Evolutionary conservation across 2,113 vertebrate species (phyloP).

Genomic region (Brachyhypopomus gauderio): DNA sequence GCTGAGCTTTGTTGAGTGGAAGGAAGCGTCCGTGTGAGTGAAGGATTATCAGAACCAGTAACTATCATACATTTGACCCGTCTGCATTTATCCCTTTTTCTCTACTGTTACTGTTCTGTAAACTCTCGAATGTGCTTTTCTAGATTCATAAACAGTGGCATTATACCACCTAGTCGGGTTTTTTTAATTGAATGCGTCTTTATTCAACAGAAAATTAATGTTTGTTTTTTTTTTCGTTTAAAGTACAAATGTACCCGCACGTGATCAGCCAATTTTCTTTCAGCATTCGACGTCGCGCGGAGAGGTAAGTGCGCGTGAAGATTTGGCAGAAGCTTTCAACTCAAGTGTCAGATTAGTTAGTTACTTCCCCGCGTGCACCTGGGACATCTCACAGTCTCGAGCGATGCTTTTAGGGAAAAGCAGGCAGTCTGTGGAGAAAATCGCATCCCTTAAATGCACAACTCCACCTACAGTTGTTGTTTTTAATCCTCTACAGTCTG

Average conservation of each 20-base stretch:
- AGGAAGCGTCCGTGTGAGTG: too few species aligned
- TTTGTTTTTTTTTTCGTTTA: not conserved
- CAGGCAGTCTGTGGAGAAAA: not conserved
- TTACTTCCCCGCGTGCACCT: not conserved
- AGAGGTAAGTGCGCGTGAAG: not conserved
- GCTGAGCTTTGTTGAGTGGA: too few species aligned
- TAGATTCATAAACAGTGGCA: too few species aligned
- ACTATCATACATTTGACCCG: too few species aligned
- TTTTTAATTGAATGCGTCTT: too few species aligned
- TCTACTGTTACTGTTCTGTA: too few species aligned
- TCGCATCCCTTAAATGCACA: not conserved
- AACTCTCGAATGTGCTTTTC: too few species aligned
- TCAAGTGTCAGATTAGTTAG: constrained; percentile 4
- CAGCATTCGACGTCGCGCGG: not conserved
- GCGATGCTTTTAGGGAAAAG: not conserved
- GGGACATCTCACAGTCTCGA: not conserved
- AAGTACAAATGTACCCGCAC: not conserved
- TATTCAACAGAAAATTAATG: not conserved
- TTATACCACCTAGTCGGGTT: too few species aligned
- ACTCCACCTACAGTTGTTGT: not conserved
- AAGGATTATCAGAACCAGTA: too few species aligned
- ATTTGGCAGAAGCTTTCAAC: constrained; percentile 20
- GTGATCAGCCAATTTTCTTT: not conserved
- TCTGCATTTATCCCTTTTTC: too few species aligned
- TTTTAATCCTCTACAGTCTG: not conserved